Conservation (phyloP, 2,888 invertebrate species). For the Conistra vaccinii region DNA sequence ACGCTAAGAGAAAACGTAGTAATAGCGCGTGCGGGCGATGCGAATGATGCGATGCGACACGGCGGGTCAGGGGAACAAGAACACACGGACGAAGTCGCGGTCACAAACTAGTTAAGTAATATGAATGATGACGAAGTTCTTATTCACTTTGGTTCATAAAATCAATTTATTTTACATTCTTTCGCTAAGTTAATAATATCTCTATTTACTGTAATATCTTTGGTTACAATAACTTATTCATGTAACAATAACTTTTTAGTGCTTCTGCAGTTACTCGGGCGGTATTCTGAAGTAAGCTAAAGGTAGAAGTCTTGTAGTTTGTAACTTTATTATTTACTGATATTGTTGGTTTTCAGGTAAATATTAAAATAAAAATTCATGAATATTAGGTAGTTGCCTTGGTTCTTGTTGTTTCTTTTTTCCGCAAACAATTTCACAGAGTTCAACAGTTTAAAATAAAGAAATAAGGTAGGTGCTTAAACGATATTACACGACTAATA, state of each 20-base stretch:
- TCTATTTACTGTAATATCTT: conserved; percentile 27
- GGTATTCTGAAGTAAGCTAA: conserved; percentile 11
- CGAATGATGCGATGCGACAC: no score
- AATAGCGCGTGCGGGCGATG: no score
- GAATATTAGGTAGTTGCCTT: neutral
- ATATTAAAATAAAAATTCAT: neutral
- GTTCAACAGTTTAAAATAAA: no score
- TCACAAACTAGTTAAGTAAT: no score
- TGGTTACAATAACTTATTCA: conserved; percentile 23
- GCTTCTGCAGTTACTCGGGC: conserved; percentile 1
- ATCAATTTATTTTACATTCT: neutral
- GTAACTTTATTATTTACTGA: conserved; percentile 7
- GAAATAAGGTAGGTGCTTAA: neutral
- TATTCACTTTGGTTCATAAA: neutral
- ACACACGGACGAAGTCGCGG: no score
- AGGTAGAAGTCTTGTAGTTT: neutral
- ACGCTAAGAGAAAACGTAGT: no score
- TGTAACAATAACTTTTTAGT: conserved; percentile 30
- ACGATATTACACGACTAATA: no score
- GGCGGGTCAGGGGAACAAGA: no score
- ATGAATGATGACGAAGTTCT: neutral
- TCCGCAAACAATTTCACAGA: no score
- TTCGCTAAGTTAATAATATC: conserved; percentile 2
- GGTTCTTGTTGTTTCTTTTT: conserved; percentile 3
- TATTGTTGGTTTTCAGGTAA: neutral